These are phyloP conservation scores for Empidonax alnorum DNA, from an alignment of 2,113 vertebrate species.

Conservation along the genomic window DNA sequence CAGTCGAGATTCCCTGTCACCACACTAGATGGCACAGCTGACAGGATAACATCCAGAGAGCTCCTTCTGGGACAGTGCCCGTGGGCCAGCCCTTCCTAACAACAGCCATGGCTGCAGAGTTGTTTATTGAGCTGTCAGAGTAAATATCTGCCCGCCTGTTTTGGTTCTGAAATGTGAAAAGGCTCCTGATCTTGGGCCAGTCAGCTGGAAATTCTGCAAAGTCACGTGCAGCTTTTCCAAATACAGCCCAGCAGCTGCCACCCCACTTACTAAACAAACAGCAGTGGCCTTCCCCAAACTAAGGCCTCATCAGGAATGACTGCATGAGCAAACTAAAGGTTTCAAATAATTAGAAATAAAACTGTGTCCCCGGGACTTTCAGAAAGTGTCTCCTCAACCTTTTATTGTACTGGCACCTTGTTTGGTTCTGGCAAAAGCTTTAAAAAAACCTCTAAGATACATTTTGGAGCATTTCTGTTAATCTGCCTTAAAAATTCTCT, in stretches of 20 bases:
- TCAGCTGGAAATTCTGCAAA: not conserved
- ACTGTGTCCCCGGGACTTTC: not conserved
- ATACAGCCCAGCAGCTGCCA: not conserved
- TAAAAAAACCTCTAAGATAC: not conserved
- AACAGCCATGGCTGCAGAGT: not conserved
- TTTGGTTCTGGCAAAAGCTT: not conserved
- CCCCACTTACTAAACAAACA: not conserved
- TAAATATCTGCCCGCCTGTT: not conserved
- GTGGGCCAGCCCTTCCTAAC: not conserved
- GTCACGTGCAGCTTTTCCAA: not conserved
- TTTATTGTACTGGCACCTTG: not conserved
- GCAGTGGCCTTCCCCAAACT: not conserved
- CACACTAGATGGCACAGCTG: slow-evolving; percentile 36
- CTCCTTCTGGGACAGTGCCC: not conserved
- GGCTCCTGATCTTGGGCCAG: not conserved
- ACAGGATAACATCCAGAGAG: not conserved
- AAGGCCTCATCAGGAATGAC: not conserved
- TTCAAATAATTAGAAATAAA: not conserved
- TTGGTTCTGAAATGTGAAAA: not conserved
- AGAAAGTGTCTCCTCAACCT: not conserved
- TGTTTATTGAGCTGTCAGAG: not conserved
- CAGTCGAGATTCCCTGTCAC: not conserved
- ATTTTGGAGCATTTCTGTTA: not conserved
- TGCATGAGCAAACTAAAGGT: not conserved
- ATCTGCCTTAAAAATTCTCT: not conserved